Percentiles rank a stretch among this genome's conserved stretches.
These are phyloP conservation scores for Pantala flavescens DNA, from an alignment of 1,140 invertebrate genomes.

Conservation along the genomic window DNA sequence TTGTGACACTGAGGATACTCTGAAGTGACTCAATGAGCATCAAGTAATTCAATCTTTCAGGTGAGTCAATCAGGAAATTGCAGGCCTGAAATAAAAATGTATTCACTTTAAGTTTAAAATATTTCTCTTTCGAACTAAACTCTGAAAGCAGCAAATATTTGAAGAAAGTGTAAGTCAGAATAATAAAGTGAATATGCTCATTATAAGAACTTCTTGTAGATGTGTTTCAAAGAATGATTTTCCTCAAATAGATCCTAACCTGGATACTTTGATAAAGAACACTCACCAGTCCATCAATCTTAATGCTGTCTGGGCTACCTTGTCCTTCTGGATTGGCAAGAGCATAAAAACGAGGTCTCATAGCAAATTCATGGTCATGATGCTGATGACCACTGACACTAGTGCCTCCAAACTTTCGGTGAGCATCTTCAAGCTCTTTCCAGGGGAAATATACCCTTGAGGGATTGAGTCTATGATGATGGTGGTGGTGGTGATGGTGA, in stretches of 20 bases:
- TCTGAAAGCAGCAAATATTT: no score
- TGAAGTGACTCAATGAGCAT: conserved; percentile 75
- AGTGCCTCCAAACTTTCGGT: conserved; percentile 48
- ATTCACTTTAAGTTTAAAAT: no score
- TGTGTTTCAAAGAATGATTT: no score
- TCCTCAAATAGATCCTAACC: no score
- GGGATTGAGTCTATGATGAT: conserved; percentile 20
- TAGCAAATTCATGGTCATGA: conserved; percentile 53
- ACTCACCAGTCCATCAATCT: conserved; percentile 74
- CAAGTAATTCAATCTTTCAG: conserved; percentile 83
- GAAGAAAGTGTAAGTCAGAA: no score
- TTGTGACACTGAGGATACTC: conserved; percentile 61
- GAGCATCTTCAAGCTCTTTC: conserved; percentile 69
- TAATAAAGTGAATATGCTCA: no score
- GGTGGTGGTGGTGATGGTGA: not conserved
- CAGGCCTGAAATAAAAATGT: conserved; percentile 51
- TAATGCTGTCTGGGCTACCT: conserved; percentile 71
- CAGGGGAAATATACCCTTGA: conserved; percentile 62
- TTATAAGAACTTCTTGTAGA: no score
- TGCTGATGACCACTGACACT: not conserved
- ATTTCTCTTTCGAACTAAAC: no score
- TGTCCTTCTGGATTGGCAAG: conserved; percentile 57
- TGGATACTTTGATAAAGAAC: not conserved
- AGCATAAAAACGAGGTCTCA: conserved; percentile 79
- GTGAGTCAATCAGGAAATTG: conserved; percentile 82